Conservation (phyloP, 35 echinoderm and acorn worm species). For the Patiria miniata region DNA sequence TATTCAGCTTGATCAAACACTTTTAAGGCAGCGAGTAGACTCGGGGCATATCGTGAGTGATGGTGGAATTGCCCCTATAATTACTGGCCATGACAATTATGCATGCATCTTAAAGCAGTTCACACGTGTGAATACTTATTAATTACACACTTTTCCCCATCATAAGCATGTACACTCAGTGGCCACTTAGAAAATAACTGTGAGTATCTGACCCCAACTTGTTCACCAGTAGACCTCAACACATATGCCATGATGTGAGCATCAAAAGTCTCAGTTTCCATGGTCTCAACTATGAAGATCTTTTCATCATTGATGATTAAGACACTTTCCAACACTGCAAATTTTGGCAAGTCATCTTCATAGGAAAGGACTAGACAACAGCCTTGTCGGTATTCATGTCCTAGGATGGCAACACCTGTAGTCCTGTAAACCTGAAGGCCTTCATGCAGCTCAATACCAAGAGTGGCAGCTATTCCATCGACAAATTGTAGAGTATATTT, state of each 20-base stretch:
- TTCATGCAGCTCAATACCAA: neutral
- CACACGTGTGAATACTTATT: conserved; percentile 42
- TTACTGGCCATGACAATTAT: neutral
- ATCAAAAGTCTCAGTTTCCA: conserved; percentile 21
- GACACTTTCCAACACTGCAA: conserved; percentile 27
- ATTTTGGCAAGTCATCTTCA: conserved; percentile 25
- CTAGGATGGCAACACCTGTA: neutral
- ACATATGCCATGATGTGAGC: neutral
- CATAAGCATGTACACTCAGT: conserved; percentile 5
- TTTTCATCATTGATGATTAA: conserved; percentile 23
- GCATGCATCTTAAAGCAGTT: conserved; percentile 15
- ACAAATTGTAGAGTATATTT: conserved; percentile 27
- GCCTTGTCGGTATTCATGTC: conserved; percentile 28
- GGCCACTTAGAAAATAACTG: conserved; percentile 46
- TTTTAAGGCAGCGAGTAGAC: too few relatives aligned
- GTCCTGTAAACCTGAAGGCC: conserved; percentile 3
- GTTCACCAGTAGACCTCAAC: neutral
- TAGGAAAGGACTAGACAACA: conserved; percentile 30
- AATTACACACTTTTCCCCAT: conserved; percentile 7
- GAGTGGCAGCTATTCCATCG: neutral
- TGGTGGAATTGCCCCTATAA: too few relatives aligned
- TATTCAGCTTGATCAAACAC: too few relatives aligned
- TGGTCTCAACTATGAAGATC: conserved; percentile 7
- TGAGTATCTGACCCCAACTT: neutral
- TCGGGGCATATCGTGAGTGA: too few relatives aligned